A percentile compares a stretch with the other conserved stretches of the same genome.
These are phyloP conservation scores for Poeciliopsis turneri DNA, from an alignment of 2,797 vertebrate species.

Conservation along the genomic window DNA sequence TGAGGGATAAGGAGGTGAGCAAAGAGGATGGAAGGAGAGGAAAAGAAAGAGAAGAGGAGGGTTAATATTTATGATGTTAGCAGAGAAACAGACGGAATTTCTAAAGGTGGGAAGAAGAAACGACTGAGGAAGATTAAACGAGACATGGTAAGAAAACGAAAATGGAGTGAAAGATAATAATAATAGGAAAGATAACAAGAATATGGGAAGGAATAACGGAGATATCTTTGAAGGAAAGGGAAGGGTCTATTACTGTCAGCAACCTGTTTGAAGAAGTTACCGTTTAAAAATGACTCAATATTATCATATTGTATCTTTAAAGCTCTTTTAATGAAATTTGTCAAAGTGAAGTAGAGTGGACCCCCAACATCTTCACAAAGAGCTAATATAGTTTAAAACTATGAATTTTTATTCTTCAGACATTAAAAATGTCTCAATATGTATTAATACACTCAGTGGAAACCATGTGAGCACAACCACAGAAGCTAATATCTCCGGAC, in stretches of 20 bases:
- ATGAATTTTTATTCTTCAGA: not conserved
- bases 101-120: slow-evolving; percentile 1
- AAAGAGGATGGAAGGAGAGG: slow-evolving; percentile 4
- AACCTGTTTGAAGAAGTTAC: not conserved
- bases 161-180: not conserved
- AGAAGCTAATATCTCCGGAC: too few relatives aligned
- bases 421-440: too few relatives aligned
- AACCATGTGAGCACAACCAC: too few relatives aligned
- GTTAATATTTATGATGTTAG: slow-evolving; percentile 51
- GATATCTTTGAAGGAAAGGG: too few relatives aligned
- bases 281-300: not conserved
- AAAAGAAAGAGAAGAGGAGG: not conserved
- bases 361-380: not conserved
- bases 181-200: not conserved
- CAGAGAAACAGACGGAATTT: slow-evolving; percentile 14
- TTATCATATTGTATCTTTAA: not conserved
- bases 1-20: not conserved
- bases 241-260: not conserved
- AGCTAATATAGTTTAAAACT: not conserved
- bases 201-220: not conserved
- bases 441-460: too few relatives aligned
- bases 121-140: not conserved
- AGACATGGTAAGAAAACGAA: not conserved
- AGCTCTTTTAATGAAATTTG: not conserved
- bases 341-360: not conserved